phyloP scores from a whole-genome alignment of 2,888 invertebrate genomes.

The Eudemis profundana region DNA sequence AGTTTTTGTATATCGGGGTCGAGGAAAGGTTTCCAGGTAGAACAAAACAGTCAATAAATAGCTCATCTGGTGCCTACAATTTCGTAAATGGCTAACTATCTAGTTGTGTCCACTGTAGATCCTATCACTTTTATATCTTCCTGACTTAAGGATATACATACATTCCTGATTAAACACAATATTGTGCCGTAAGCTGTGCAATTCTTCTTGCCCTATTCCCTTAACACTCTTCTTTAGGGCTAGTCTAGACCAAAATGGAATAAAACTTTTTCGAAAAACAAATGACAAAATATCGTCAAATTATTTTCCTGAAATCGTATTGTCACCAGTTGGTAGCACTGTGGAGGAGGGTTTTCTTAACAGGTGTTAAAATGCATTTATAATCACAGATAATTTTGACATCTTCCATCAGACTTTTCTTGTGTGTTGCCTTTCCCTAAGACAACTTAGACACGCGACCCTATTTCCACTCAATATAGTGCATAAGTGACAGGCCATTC shows the following conservation, averaged over 20 bases:
- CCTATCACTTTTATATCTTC: conserved; percentile 57
- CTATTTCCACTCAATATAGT: too few species aligned
- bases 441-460: too few species aligned
- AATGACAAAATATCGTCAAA: too few species aligned
- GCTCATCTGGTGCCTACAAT: conserved; percentile 21
- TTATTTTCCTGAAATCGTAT: too few species aligned
- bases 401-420: too few species aligned
- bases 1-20: not conserved
- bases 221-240: not conserved
- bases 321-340: too few species aligned
- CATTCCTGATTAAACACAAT: conserved; percentile 38
- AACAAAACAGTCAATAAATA: conserved; percentile 13
- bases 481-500: too few species aligned
- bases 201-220: conserved; percentile 38
- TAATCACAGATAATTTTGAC: too few species aligned
- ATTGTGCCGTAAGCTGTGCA: conserved; percentile 40
- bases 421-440: too few species aligned
- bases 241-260: not conserved
- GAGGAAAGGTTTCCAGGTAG: not conserved
- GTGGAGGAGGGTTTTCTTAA: too few species aligned
- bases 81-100: not conserved
- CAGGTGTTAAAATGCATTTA: too few species aligned
- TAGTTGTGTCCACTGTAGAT: conserved; percentile 57
- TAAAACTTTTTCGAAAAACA: not conserved
- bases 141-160: conserved; percentile 1